Base-by-base conservation (phyloP, 2,113 vertebrate species). In the Thomomys bottae region DNA sequence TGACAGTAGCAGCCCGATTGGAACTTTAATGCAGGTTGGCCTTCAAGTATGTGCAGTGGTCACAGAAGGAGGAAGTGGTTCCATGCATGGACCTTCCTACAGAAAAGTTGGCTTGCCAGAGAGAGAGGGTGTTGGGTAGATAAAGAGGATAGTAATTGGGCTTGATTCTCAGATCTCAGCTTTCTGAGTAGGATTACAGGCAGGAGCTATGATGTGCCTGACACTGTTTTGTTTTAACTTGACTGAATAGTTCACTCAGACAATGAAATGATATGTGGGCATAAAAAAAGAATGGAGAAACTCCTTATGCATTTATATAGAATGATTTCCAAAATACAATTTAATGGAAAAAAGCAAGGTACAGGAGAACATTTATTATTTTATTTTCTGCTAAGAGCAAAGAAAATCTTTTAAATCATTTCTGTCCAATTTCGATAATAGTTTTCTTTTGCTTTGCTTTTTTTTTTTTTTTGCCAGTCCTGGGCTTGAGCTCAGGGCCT, bases 251-350 rank as follows among this genome's bases (percentile, higher is more conserved):
- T 73, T 64, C 38, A 79, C 20, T 24, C 67, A 26, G 59, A 30
- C 30, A 20, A n/a, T 6, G n/a, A 87, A 90, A 66, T 66, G 10
- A 4, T 54, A 38, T 68, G 14, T 71, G 66, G 34, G 76, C 54
- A 59, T 88, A 71, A 79, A 88, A 70, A 70, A 87, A 76, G 54
- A 93, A 61, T 45, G n/a, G 67, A n/a, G 76, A 59, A 86, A n/a
- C 70, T 42, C 66, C 80, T 38, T 77, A 78, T 75, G 17, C 36
- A 32, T 30, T 36, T 77, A 8, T 81, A 36, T 42, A 34, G 70
- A 78, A 78, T 61, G 54, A 87, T 75, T 85, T 66, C 64, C 49
- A 92, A 71, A 91, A 92, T 90, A 85, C 68, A 34, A 57, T 54
- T 54, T 85, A 78, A 84, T 21, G 59, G 45, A 30, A 77, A 72